These are phyloP conservation scores for Lordiphosa collinella DNA, from an alignment of 1,140 invertebrate genomes.

Conservation along the genomic window DNA sequence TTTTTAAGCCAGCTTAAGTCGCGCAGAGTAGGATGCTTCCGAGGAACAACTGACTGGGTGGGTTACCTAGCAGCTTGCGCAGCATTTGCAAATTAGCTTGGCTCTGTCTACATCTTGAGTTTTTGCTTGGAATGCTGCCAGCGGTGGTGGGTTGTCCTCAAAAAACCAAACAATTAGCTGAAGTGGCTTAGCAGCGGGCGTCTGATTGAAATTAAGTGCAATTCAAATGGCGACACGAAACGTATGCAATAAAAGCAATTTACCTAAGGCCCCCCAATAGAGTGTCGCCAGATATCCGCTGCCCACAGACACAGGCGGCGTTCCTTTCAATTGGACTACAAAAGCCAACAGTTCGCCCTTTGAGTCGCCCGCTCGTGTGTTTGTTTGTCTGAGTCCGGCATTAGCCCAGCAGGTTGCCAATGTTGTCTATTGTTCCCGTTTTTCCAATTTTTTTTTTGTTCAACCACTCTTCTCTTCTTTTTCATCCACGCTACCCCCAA, in stretches of 20 bases:
- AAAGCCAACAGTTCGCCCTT: conserved; percentile 12
- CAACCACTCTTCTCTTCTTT: conserved; percentile 18
- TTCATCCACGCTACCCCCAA: conserved; percentile 9
- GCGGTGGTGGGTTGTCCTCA: background rate
- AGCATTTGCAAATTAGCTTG: conserved; percentile 62
- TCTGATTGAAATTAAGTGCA: conserved; percentile 75
- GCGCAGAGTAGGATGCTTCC: conserved; percentile 40
- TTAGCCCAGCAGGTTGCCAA: conserved; percentile 71
- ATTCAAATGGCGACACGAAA: conserved; percentile 71
- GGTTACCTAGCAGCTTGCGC: conserved; percentile 63
- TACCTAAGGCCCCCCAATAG: conserved; percentile 58
- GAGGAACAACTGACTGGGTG: background rate
- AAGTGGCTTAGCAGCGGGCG: conserved; percentile 72
- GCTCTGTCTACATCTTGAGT: conserved; percentile 8
- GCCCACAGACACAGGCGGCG: background rate
- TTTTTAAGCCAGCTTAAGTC: conserved; percentile 69
- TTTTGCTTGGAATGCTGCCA: too few species aligned
- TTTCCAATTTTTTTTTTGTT: conserved; percentile 2
- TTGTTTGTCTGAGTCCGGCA: conserved; percentile 70
- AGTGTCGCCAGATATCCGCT: conserved; percentile 9
- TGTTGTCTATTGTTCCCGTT: conserved; percentile 58
- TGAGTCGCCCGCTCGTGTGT: conserved; percentile 18
- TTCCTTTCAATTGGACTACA: conserved; percentile 28
- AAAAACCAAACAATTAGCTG: conserved; percentile 72
- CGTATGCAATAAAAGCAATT: conserved; percentile 73